Conservation (phyloP, 2,797 vertebrate genomes). For the Enteromius viviparus region DNA sequence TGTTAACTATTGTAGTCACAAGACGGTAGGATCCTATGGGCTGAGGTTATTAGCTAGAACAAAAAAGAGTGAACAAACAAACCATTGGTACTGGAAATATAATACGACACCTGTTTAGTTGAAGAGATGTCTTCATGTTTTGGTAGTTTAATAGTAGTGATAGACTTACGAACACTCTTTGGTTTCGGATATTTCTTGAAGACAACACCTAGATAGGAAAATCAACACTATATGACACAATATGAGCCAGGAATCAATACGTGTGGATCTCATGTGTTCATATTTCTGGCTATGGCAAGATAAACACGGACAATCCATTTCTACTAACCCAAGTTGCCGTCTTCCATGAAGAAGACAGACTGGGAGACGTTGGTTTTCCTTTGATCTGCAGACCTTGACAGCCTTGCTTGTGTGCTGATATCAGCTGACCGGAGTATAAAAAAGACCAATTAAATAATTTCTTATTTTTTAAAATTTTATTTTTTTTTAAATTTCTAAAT, state of each 20-base stretch:
- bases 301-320: neutral
- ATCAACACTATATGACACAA: conserved; percentile 31
- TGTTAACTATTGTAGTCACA: neutral
- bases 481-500: too few species aligned
- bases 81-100: too few species aligned
- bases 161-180: conserved; percentile 49
- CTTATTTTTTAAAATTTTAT: too few species aligned
- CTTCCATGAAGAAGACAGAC: conserved; percentile 72
- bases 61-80: too few species aligned
- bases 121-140: conserved; percentile 78
- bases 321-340: conserved; percentile 63
- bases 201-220: conserved; percentile 67
- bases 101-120: conserved; percentile 71
- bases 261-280: neutral
- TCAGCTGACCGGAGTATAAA: conserved; percentile 63
- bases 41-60: too few species aligned
- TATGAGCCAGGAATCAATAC: neutral
- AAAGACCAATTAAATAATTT: conserved; percentile 14
- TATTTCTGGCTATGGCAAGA: neutral
- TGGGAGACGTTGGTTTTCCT: conserved; percentile 61
- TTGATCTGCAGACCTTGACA: conserved; percentile 61
- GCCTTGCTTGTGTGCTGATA: conserved; percentile 53
- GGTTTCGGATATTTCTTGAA: conserved; percentile 72
- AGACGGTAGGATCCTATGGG: too few species aligned
- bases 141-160: conserved; percentile 67